phyloP scores from a whole-genome alignment of 2,113 vertebrate species.

The Urocynchramus pylzowi region DNA sequence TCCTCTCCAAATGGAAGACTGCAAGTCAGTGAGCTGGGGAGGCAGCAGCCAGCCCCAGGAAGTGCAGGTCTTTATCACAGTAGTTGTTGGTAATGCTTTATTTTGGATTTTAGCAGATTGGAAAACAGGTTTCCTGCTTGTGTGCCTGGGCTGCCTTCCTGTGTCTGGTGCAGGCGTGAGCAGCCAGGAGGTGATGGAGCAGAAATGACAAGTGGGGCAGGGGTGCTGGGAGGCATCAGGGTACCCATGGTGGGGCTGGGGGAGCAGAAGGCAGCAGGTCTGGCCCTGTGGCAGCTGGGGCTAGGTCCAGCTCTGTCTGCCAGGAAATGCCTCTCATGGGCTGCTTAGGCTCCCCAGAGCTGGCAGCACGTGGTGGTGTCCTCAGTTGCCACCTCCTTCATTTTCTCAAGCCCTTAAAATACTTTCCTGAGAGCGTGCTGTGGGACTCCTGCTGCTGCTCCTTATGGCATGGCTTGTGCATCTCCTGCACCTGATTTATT shows the following conservation, averaged over 20 bases:
- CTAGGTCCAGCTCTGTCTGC: neutral
- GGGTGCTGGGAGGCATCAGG: neutral
- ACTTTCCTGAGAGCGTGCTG: neutral
- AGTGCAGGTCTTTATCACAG: neutral
- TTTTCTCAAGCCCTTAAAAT: neutral
- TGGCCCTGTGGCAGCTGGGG: neutral
- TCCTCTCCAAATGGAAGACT: neutral
- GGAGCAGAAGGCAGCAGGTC: neutral
- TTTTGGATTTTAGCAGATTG: neutral
- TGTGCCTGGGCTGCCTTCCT: neutral
- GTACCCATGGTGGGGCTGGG: neutral
- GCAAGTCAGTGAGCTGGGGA: neutral
- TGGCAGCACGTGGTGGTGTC: neutral
- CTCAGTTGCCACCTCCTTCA: neutral
- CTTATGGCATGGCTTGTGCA: neutral
- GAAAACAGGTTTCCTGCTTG: neutral
- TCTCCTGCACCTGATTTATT: neutral
- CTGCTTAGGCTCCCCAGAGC: neutral
- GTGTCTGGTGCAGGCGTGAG: neutral
- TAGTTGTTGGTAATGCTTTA: neutral
- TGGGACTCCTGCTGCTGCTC: neutral
- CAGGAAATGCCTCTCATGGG: neutral
- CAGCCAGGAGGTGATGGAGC: neutral
- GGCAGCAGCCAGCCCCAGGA: neutral
- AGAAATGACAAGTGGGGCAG: neutral